Percentiles rank a stretch among this genome's conserved stretches.
phyloP scores from a whole-genome alignment of 1,140 invertebrate genomes.

The Lepidurus apus region DNA sequence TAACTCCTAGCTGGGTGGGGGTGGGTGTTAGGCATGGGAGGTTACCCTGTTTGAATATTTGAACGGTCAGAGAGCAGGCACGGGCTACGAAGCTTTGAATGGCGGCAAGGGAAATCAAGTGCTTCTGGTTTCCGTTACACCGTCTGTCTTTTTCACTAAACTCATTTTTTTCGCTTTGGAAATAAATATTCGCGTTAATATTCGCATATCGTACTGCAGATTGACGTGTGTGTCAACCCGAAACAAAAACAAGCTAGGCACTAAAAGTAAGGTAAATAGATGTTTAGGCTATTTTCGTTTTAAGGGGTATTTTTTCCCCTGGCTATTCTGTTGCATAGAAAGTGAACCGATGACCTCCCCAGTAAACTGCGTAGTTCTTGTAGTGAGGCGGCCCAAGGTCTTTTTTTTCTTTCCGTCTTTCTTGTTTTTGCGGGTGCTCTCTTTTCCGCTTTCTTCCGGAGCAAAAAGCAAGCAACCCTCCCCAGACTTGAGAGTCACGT shows the following conservation, averaged over 20 bases:
- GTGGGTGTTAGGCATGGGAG: neutral
- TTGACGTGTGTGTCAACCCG: neutral
- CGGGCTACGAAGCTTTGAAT: neutral
- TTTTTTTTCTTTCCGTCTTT: neutral
- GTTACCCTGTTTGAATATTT: neutral
- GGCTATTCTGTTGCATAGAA: neutral
- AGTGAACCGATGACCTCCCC: neutral
- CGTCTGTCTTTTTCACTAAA: neutral
- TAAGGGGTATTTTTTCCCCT: neutral
- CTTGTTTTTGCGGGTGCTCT: neutral
- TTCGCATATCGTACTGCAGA: too few relatives aligned
- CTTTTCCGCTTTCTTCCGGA: conserved; percentile 4
- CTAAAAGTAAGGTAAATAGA: neutral
- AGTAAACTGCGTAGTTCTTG: neutral
- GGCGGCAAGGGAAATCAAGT: conserved; percentile 9
- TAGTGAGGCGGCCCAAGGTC: neutral
- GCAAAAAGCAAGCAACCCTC: neutral
- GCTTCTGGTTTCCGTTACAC: conserved; percentile 1
- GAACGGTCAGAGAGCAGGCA: neutral
- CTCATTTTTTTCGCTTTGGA: neutral
- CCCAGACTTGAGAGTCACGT: neutral
- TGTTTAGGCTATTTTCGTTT: neutral
- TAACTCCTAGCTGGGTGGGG: neutral
- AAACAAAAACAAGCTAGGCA: neutral
- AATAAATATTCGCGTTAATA: too few relatives aligned